These are phyloP conservation scores for Norana najaformis DNA, from an alignment of 2,888 invertebrate genomes.

Conservation along the genomic window DNA sequence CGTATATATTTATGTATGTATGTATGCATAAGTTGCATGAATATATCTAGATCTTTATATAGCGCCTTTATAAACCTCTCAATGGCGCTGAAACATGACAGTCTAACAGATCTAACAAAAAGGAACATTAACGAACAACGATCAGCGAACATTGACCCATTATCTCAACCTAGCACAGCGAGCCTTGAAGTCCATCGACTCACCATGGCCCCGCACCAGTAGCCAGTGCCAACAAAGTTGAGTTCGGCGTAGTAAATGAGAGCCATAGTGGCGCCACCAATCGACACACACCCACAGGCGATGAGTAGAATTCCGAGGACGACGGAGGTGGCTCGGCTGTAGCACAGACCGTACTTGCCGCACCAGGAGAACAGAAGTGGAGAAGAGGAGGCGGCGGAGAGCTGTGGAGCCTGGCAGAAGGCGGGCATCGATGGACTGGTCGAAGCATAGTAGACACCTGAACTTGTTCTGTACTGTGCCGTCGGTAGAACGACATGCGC, in stretches of 20 bases:
- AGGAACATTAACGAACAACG: no score
- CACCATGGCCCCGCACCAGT: conserved; percentile 18
- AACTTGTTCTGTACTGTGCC: background rate
- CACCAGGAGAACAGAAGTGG: background rate
- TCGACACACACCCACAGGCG: background rate
- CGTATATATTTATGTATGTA: no score
- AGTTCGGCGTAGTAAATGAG: background rate
- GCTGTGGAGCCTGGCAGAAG: background rate
- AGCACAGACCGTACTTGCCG: background rate
- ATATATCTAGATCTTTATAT: no score
- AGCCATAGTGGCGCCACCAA: background rate
- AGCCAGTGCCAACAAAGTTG: background rate
- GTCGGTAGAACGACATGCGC: conserved; percentile 7
- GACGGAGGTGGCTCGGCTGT: background rate
- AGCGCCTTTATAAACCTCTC: no score
- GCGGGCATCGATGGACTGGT: background rate
- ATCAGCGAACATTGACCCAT: no score
- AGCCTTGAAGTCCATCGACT: background rate
- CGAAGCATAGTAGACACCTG: background rate
- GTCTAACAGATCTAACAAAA: no score
- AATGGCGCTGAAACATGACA: no score
- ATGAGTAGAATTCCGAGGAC: background rate
- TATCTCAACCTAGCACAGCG: no score
- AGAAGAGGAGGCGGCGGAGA: background rate
- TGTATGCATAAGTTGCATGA: no score